Conservation (phyloP, 2,888 invertebrate genomes). For the Creontiades dilutus region DNA sequence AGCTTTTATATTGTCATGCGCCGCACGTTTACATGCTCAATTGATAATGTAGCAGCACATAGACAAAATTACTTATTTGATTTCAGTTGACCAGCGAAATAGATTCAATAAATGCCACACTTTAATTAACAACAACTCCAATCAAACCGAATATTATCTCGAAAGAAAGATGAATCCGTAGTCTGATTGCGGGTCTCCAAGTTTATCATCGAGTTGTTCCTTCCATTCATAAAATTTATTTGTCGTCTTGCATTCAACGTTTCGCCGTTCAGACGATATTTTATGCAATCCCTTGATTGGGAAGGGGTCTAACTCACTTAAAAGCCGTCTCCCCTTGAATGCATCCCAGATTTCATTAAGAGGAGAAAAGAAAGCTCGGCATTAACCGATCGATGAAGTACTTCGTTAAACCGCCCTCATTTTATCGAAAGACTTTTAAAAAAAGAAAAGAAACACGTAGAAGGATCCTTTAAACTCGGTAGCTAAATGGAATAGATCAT, state of each 20-base stretch:
- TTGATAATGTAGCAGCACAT: no score
- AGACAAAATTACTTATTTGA: no score
- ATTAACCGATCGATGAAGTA: conserved; percentile 18
- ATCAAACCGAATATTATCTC: no score
- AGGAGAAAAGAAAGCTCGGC: neutral
- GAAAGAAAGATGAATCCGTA: neutral
- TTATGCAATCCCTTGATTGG: conserved; percentile 11
- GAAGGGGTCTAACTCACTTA: neutral
- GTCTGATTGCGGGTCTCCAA: neutral
- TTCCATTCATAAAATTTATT: neutral
- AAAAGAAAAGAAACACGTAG: no score
- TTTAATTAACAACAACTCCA: no score
- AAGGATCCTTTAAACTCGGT: neutral
- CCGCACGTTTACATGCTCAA: no score
- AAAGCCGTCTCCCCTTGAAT: neutral
- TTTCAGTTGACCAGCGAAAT: no score
- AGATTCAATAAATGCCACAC: no score
- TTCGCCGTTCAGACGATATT: neutral
- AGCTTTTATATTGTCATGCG: no score
- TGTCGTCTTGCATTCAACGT: neutral
- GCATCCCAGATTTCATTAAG: conserved; percentile 11
- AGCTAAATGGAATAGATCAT: no score
- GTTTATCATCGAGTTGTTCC: neutral
- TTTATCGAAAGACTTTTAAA: neutral
- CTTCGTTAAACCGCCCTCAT: neutral